phyloP scores from a whole-genome alignment of 2,113 vertebrate species.

The Erpornis zantholeuca region DNA sequence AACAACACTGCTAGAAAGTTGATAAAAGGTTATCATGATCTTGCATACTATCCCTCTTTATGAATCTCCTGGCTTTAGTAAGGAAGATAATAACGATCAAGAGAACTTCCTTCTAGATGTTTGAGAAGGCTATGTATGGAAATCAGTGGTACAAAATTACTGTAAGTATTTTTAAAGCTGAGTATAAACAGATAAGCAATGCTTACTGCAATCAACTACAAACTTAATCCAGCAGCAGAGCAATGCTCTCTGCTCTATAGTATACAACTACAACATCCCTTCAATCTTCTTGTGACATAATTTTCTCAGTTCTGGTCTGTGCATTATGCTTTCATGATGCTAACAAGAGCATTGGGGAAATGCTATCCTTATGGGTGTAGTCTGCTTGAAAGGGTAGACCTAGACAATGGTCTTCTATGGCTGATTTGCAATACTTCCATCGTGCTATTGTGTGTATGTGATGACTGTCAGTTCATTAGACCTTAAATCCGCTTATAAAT shows the following conservation, averaged over 20 bases:
- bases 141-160: not conserved
- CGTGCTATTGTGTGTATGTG: not conserved
- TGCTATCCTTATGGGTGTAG: not conserved
- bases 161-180: not conserved
- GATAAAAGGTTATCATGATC: not conserved
- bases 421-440: not conserved
- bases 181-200: not conserved
- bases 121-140: not conserved
- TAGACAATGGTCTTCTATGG: not conserved
- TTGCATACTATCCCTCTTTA: not conserved
- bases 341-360: not conserved
- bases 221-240: not conserved
- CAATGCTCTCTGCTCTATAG: not conserved
- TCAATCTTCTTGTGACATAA: not conserved
- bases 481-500: constrained; percentile 62
- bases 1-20: fast-evolving
- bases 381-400: not conserved
- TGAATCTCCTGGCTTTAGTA: not conserved
- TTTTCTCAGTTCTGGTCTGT: not conserved
- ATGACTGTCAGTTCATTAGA: constrained; percentile 61
- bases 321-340: not conserved
- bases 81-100: not conserved
- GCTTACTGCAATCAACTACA: not conserved
- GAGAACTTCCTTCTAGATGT: fast-evolving
- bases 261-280: not conserved